These are phyloP conservation scores for Pyrgilauda ruficollis DNA, from an alignment of 2,113 vertebrate species.

Conservation along the genomic window DNA sequence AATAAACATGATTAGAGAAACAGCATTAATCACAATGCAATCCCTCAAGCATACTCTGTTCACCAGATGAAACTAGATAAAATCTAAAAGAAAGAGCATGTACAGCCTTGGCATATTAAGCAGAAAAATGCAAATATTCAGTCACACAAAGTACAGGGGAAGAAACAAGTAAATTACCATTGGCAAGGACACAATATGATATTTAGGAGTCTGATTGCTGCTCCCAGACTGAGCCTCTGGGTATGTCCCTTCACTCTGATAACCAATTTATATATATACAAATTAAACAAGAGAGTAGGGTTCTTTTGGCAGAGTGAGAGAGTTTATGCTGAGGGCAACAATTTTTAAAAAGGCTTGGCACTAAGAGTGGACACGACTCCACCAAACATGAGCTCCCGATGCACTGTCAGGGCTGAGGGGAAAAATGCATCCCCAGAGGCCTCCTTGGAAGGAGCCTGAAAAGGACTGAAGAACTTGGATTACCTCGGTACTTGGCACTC, in stretches of 20 bases:
- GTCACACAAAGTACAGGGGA: not conserved
- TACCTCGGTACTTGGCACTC: not conserved
- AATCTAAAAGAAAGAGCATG: not conserved
- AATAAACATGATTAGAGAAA: conserved; percentile 6
- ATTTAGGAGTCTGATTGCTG: not conserved
- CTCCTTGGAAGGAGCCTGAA: not conserved
- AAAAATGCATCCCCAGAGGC: not conserved
- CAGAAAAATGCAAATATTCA: not conserved
- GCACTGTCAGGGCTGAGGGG: not conserved
- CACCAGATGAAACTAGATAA: not conserved
- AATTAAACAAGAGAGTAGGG: not conserved
- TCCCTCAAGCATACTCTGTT: not conserved
- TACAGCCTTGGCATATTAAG: not conserved
- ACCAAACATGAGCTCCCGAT: fast-evolving
- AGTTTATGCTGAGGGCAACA: not conserved
- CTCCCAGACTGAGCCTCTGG: not conserved
- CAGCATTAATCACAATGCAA: not conserved
- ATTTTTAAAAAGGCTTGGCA: not conserved
- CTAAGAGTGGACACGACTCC: not conserved
- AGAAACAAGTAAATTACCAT: not conserved
- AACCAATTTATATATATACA: not conserved
- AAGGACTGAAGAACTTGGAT: not conserved
- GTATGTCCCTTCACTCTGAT: not conserved
- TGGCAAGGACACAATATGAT: not conserved
- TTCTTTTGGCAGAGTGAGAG: not conserved